phyloP scores from a whole-genome alignment of 2,113 vertebrate species.

The Pelmatolapia mariae region DNA sequence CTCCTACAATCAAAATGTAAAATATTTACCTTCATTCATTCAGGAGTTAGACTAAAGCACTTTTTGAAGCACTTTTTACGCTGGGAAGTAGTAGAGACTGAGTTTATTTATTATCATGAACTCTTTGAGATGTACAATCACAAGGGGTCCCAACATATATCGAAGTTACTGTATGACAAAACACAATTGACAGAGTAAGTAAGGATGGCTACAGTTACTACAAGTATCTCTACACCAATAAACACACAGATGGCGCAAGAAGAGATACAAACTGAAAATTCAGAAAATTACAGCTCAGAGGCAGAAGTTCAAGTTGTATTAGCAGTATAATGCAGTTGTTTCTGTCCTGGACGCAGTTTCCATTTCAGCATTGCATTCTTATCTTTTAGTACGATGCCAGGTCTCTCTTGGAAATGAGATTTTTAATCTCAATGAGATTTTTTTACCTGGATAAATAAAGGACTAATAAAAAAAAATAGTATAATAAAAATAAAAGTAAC shows the following conservation, averaged over 20 bases:
- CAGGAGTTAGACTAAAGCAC: neutral
- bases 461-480: neutral
- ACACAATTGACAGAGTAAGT: neutral
- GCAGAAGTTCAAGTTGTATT: neutral
- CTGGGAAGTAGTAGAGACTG: neutral
- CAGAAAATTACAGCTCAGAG: neutral
- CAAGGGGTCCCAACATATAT: neutral
- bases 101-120: neutral
- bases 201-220: neutral
- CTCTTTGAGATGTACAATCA: neutral
- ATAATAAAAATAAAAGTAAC: neutral
- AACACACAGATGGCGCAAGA: neutral
- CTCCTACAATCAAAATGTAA: neutral
- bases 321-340: neutral
- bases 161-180: neutral
- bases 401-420: too few species aligned
- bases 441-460: neutral
- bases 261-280: neutral
- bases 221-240: neutral
- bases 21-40: neutral
- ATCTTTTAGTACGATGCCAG: neutral
- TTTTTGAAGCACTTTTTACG: neutral
- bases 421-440: neutral
- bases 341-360: neutral
- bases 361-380: neutral